Evolutionary conservation across 2,888 invertebrate species (phyloP).

Genomic region (Caenorhabditis doughertyi): DNA sequence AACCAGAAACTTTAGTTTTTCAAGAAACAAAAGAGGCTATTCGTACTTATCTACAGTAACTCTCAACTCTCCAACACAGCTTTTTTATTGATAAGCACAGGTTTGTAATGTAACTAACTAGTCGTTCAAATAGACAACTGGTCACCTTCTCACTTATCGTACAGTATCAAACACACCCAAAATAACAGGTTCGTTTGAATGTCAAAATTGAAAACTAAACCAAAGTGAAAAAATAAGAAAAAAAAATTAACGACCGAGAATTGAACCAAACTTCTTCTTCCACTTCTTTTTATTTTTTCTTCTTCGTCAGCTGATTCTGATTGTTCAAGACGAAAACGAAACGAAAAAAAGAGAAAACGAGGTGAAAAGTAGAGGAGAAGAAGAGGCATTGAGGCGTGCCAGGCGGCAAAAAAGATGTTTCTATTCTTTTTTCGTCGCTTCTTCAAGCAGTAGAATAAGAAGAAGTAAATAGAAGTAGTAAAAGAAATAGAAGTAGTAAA

Average conservation of each 20-base stretch:
- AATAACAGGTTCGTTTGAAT: slow-evolving; percentile 32
- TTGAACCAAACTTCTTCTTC: slow-evolving; percentile 5
- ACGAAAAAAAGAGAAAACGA: slow-evolving; percentile 34
- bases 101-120: slow-evolving; percentile 38
- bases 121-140: slow-evolving; percentile 29
- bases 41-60: slow-evolving; percentile 19
- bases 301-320: slow-evolving; percentile 48
- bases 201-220: slow-evolving; percentile 8
- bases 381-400: slow-evolving; percentile 55
- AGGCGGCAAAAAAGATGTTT: slow-evolving; percentile 41
- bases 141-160: slow-evolving; percentile 31
- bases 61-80: background rate
- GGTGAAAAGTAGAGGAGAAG: slow-evolving; percentile 20
- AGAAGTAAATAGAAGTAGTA: slow-evolving; percentile 2
- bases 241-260: slow-evolving; percentile 24
- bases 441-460: slow-evolving; percentile 30
- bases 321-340: slow-evolving; percentile 36
- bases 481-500: slow-evolving; percentile 13
- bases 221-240: no score
- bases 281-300: slow-evolving; percentile 3
- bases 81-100: slow-evolving; percentile 38
- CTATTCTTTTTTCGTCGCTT: slow-evolving; percentile 33
- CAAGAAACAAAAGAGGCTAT: slow-evolving; percentile 1
- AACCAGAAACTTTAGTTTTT: background rate
- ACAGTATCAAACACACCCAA: slow-evolving; percentile 42